These are phyloP conservation scores for Cyclura pinguis DNA, from an alignment of 2,797 vertebrate genomes.

Conservation along the genomic window DNA sequence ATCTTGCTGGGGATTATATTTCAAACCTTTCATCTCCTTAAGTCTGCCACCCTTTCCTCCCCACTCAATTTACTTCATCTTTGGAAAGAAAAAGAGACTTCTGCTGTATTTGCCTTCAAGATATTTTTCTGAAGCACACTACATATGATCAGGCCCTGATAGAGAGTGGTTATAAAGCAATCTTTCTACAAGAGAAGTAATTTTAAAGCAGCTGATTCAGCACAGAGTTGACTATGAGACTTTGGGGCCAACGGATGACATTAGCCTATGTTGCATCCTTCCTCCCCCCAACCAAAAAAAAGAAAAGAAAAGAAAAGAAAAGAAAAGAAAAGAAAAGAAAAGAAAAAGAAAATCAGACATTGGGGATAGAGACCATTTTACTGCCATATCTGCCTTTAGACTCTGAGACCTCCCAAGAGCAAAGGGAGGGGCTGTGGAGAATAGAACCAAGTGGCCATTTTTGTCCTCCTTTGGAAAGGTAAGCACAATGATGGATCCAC, in stretches of 20 bases:
- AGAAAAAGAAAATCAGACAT: background rate
- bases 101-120: background rate
- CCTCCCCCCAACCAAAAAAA: background rate
- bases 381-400: background rate
- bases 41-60: background rate
- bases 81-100: background rate
- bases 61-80: conserved; percentile 2
- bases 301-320: no score
- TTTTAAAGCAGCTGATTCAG: conserved; percentile 8
- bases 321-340: no score
- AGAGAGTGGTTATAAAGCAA: background rate
- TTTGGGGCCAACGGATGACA: background rate
- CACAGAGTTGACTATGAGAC: background rate
- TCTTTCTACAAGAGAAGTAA: conserved; percentile 1
- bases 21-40: background rate
- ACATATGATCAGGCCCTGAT: conserved; percentile 6
- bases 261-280: background rate
- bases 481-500: background rate
- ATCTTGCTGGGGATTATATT: conserved; percentile 8
- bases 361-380: background rate
- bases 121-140: background rate
- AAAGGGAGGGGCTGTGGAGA: background rate
- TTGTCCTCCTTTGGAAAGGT: background rate
- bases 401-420: background rate
- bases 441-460: background rate